A percentile compares a stretch with the other conserved stretches of the same genome.
phyloP scores from a whole-genome alignment of 2,797 vertebrate species.

The Gambusia yucatana region DNA sequence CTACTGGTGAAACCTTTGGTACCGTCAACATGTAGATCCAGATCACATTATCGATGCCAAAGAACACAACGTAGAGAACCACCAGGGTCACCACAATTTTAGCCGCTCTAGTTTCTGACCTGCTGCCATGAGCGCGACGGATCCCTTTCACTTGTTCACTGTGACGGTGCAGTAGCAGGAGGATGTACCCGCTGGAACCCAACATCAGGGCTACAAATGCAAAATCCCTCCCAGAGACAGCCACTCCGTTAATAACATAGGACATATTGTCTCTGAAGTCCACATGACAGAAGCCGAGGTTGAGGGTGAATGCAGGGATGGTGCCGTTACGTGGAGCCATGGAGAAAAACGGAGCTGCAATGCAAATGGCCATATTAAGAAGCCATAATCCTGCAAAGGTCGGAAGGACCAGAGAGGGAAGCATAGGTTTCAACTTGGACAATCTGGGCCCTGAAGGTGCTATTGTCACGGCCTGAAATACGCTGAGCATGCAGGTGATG shows the following conservation, averaged over 20 bases:
- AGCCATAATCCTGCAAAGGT: slow-evolving; percentile 79
- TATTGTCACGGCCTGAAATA: slow-evolving; percentile 81
- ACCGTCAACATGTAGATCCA: slow-evolving; percentile 87
- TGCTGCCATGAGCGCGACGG: slow-evolving; percentile 63
- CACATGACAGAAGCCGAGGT: slow-evolving; percentile 83
- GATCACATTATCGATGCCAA: slow-evolving; percentile 85
- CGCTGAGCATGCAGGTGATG: slow-evolving; percentile 85
- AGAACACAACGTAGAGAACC: slow-evolving; percentile 82
- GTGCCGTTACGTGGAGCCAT: slow-evolving; percentile 81
- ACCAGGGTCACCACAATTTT: slow-evolving; percentile 83
- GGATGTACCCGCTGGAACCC: slow-evolving; percentile 80
- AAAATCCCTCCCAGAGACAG: slow-evolving; percentile 80
- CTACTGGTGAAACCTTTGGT: slow-evolving; percentile 78
- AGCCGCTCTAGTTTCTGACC: slow-evolving; percentile 79
- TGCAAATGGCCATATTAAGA: slow-evolving; percentile 83
- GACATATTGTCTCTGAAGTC: slow-evolving; percentile 81
- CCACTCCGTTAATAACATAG: slow-evolving; percentile 82
- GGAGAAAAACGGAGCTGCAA: slow-evolving; percentile 80
- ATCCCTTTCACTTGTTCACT: slow-evolving; percentile 67
- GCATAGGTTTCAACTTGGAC: slow-evolving; percentile 68
- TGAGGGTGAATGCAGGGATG: slow-evolving; percentile 80
- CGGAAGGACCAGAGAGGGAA: slow-evolving; percentile 76
- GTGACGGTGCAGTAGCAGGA: slow-evolving; percentile 82
- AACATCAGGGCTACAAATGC: slow-evolving; percentile 83
- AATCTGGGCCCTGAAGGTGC: slow-evolving; percentile 65